Conservation (phyloP, 2,113 vertebrate species). For the Apeltes quadracus region DNA sequence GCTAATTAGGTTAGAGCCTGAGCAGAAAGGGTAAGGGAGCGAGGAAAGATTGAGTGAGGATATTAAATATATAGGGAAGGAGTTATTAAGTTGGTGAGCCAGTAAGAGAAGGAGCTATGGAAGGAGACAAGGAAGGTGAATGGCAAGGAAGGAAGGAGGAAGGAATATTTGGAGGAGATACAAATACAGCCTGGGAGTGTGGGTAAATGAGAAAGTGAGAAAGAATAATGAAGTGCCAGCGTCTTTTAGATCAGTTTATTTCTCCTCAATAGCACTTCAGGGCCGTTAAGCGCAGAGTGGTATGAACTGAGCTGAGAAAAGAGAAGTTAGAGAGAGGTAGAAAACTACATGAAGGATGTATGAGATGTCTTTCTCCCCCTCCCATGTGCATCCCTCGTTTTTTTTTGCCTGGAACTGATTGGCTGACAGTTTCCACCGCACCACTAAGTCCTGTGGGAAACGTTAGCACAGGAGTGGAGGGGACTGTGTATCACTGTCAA, state of each 20-base stretch:
- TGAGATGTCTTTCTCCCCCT: conserved; percentile 42
- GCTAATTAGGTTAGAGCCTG: neutral
- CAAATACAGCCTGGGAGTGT: neutral
- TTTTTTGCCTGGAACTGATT: conserved; percentile 55
- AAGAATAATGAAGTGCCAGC: conserved; percentile 36
- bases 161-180: conserved; percentile 10
- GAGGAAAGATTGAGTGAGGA: conserved; percentile 7
- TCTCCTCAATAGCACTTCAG: conserved; percentile 32
- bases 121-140: neutral
- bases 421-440: conserved; percentile 58
- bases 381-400: conserved; percentile 19
- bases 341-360: conserved; percentile 48
- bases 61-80: conserved; percentile 5
- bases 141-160: neutral
- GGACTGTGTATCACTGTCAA: conserved; percentile 43
- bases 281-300: conserved; percentile 13
- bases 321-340: conserved; percentile 16
- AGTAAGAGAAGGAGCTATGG: neutral
- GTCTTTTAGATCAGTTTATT: conserved; percentile 47
- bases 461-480: conserved; percentile 25
- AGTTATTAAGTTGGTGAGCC: conserved; percentile 1
- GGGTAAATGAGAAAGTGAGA: conserved; percentile 10
- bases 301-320: conserved; percentile 27
- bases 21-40: neutral
- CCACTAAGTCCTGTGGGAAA: conserved; percentile 50